A percentile compares a stretch with the other conserved stretches of the same genome.
phyloP scores from a whole-genome alignment of 2,113 vertebrate species.

The Zosterops hypoxanthus region DNA sequence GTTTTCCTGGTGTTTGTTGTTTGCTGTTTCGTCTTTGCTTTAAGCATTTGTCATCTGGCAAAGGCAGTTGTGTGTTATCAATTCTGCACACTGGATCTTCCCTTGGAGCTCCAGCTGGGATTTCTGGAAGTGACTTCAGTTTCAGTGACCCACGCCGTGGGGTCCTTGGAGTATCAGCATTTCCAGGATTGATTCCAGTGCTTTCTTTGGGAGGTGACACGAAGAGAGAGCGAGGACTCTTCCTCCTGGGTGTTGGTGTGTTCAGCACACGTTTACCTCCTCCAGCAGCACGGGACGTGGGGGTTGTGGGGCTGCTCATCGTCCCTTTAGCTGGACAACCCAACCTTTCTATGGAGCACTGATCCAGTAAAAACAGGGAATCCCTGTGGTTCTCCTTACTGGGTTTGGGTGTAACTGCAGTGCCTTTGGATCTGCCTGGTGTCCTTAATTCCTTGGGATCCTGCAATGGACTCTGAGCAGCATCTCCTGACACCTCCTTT shows the following conservation, averaged over 20 bases:
- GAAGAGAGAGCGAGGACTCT: neutral
- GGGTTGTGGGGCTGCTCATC: rapidly evolving
- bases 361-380: neutral
- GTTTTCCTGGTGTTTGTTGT: neutral
- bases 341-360: neutral
- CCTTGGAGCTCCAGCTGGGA: neutral
- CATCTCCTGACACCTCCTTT: neutral
- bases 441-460: neutral
- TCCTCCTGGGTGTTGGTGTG: neutral
- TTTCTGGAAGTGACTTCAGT: neutral
- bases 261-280: rapidly evolving
- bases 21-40: neutral
- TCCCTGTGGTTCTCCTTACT: neutral
- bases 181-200: neutral
- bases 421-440: neutral
- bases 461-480: neutral
- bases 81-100: neutral
- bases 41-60: neutral
- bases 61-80: neutral
- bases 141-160: rapidly evolving
- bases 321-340: rapidly evolving
- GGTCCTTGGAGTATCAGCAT: neutral
- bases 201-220: rapidly evolving
- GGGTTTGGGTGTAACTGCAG: neutral
- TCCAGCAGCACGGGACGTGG: rapidly evolving